A percentile compares a stretch with the other conserved stretches of the same genome.
These are phyloP conservation scores for Catalaphyllia jardinei DNA, from an alignment of 64 coral and sea anemone genomes.

Conservation along the genomic window DNA sequence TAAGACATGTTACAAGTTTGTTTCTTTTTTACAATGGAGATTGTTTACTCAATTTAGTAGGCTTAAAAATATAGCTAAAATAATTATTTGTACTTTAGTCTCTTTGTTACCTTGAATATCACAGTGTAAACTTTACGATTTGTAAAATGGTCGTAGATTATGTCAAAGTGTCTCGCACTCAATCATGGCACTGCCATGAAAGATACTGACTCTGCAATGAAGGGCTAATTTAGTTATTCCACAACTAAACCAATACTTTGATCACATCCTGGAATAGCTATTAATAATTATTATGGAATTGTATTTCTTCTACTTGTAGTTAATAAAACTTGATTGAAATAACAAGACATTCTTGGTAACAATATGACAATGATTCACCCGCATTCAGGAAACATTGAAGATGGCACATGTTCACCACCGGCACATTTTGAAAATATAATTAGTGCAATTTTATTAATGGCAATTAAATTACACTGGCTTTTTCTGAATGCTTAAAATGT, in stretches of 20 bases:
- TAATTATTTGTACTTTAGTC: conserved; percentile 45
- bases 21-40: conserved; percentile 22
- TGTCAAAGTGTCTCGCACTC: not conserved
- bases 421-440: conserved; percentile 6
- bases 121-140: not conserved
- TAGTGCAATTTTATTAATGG: conserved; percentile 3
- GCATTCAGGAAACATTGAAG: not conserved
- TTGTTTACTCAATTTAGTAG: conserved; percentile 5
- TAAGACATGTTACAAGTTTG: not conserved
- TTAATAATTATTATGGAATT: not conserved
- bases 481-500: not conserved
- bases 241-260: not conserved
- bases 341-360: not conserved
- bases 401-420: not conserved
- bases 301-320: not conserved
- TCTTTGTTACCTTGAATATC: conserved; percentile 7
- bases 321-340: not conserved
- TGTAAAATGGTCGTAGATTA: not conserved
- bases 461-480: conserved; percentile 1
- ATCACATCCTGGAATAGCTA: not conserved
- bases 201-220: not conserved
- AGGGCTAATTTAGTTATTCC: too few species aligned
- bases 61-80: conserved; percentile 56
- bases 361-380: not conserved
- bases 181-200: conserved; percentile 2